phyloP scores from a whole-genome alignment of 2,888 invertebrate species.

The Platerodrilus igneus region DNA sequence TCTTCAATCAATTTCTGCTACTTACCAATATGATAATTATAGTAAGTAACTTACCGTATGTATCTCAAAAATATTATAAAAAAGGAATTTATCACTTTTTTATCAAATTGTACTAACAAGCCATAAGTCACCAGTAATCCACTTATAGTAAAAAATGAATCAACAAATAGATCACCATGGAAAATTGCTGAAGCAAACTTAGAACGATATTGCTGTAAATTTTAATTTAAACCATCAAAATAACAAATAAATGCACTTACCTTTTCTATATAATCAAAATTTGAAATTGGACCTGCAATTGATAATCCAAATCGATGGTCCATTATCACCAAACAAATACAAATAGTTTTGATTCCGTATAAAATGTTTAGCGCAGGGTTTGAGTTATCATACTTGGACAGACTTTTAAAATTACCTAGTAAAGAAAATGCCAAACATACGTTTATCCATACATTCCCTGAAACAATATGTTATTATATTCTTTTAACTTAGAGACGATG shows the following conservation, averaged over 20 bases:
- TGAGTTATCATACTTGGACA: slow-evolving; percentile 46
- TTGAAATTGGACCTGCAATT: slow-evolving; percentile 53
- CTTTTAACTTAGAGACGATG: too few relatives aligned
- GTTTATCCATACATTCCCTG: too few relatives aligned
- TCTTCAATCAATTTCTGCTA: too few relatives aligned
- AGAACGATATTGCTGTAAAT: slow-evolving; percentile 44
- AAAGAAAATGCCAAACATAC: slow-evolving; percentile 40
- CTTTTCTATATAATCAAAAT: slow-evolving; percentile 53
- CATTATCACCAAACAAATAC: slow-evolving; percentile 54
- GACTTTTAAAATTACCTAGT: slow-evolving; percentile 41
- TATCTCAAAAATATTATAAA: slow-evolving; percentile 56
- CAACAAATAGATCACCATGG: slow-evolving; percentile 61
- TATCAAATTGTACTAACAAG: slow-evolving; percentile 47
- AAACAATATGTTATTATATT: too few relatives aligned
- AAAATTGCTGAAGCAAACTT: slow-evolving; percentile 49
- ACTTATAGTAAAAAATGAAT: slow-evolving; percentile 60
- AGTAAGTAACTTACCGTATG: slow-evolving; percentile 60
- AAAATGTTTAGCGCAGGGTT: slow-evolving; percentile 50
- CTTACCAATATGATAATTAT: background rate
- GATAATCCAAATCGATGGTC: slow-evolving; percentile 55
- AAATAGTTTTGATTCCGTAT: slow-evolving; percentile 56
- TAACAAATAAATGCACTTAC: slow-evolving; percentile 44
- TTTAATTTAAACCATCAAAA: background rate
- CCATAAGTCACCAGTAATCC: slow-evolving; percentile 55
- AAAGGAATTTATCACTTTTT: slow-evolving; percentile 47